These are phyloP conservation scores for Cotesia vestalis DNA, from an alignment of 1,140 invertebrate species.

Conservation along the genomic window DNA sequence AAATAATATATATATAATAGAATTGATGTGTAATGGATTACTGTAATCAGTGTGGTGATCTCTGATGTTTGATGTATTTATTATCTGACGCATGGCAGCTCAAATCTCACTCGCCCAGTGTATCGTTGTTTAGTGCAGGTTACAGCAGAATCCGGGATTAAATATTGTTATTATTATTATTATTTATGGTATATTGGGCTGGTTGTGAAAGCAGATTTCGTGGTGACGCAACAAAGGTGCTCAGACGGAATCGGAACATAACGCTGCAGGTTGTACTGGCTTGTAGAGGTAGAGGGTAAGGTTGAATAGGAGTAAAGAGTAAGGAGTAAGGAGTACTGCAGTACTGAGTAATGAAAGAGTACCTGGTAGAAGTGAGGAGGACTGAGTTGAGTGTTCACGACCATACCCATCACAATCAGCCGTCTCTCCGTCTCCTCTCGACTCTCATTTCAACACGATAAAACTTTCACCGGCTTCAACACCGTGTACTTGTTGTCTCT, in stretches of 20 bases:
- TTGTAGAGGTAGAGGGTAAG: slow-evolving; percentile 12
- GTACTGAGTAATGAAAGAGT: too few species aligned
- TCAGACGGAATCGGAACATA: slow-evolving; percentile 28
- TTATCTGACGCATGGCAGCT: too few species aligned
- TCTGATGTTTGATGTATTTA: too few species aligned
- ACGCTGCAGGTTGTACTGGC: not conserved
- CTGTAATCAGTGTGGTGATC: too few species aligned
- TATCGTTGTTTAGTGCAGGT: not conserved
- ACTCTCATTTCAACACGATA: slow-evolving; percentile 7
- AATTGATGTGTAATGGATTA: too few species aligned
- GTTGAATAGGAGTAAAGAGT: slow-evolving; percentile 1
- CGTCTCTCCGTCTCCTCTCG: not conserved
- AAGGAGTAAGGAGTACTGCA: too few species aligned
- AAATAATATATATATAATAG: too few species aligned
- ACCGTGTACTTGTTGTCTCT: not conserved
- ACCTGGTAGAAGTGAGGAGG: not conserved
- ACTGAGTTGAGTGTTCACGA: slow-evolving; percentile 4
- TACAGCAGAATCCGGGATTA: too few species aligned
- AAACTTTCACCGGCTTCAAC: slow-evolving; percentile 16
- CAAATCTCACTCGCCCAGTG: too few species aligned
- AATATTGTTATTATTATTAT: too few species aligned
- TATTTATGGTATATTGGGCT: too few species aligned
- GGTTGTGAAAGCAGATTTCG: not conserved
- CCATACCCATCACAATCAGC: slow-evolving; percentile 12
- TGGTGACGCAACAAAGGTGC: slow-evolving; percentile 18